These are phyloP conservation scores for Pyrrhosoma nymphula DNA, from an alignment of 2,888 invertebrate genomes.

Conservation along the genomic window DNA sequence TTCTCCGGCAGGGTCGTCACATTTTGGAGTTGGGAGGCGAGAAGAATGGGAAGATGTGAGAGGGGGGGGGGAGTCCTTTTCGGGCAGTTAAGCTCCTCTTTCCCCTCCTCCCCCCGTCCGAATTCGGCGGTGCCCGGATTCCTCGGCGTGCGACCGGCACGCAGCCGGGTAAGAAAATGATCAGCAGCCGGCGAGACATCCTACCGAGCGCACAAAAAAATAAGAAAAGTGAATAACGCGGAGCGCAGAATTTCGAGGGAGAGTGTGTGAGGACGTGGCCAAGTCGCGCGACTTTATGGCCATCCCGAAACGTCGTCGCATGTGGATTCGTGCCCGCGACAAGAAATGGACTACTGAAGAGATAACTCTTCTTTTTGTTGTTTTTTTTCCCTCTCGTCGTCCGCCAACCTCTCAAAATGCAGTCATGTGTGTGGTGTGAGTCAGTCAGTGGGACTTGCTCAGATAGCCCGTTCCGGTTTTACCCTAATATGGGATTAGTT, in stretches of 20 bases:
- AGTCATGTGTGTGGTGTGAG: background rate
- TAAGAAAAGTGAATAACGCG: background rate
- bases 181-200: too few relatives aligned
- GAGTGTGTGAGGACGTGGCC: background rate
- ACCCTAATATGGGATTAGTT: constrained; percentile 62
- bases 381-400: background rate
- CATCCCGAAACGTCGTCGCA: background rate
- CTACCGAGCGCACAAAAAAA: background rate
- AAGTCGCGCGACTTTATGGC: background rate
- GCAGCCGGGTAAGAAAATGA: background rate
- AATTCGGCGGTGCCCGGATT: constrained; percentile 20
- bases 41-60: background rate
- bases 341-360: background rate
- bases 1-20: background rate
- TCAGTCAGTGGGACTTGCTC: constrained; percentile 30
- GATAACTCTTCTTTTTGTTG: background rate
- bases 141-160: constrained; percentile 32
- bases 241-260: background rate
- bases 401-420: background rate
- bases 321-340: background rate
- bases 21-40: background rate
- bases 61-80: background rate
- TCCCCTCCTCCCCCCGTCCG: background rate
- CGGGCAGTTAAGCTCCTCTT: constrained; percentile 3
- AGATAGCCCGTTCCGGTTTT: constrained; percentile 3